Conservation (phyloP, 2,113 vertebrate species). For the Myiozetetes cayanensis region DNA sequence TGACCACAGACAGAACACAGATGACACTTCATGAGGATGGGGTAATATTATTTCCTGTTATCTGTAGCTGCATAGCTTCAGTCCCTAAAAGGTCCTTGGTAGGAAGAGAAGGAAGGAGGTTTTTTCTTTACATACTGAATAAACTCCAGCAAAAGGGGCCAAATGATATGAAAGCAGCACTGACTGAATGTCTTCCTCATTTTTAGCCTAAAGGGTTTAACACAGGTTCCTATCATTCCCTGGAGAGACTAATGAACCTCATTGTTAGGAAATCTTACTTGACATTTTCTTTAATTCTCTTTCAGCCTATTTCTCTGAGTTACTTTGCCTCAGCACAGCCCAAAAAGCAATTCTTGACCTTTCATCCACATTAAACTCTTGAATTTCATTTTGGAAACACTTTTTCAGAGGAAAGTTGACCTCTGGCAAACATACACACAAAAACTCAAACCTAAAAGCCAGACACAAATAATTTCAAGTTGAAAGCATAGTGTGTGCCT, state of each 20-base stretch:
- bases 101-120: background rate
- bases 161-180: background rate
- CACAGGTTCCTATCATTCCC: background rate
- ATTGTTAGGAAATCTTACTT: slow-evolving; percentile 7
- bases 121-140: background rate
- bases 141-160: background rate
- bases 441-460: background rate
- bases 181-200: background rate
- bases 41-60: background rate
- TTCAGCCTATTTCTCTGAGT: background rate
- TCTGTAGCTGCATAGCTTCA: background rate
- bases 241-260: slow-evolving; percentile 26
- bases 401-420: background rate
- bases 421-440: background rate
- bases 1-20: background rate
- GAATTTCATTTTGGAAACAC: slow-evolving; percentile 23
- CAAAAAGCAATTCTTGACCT: slow-evolving; percentile 19
- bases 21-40: rapidly evolving
- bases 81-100: background rate
- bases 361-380: slow-evolving; percentile 12
- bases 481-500: background rate
- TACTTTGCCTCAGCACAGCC: background rate
- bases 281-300: slow-evolving; percentile 55
- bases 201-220: background rate
- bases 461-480: background rate